phyloP scores from a whole-genome alignment of 2,113 vertebrate genomes.

The Tretioscincus oriximinensis region DNA sequence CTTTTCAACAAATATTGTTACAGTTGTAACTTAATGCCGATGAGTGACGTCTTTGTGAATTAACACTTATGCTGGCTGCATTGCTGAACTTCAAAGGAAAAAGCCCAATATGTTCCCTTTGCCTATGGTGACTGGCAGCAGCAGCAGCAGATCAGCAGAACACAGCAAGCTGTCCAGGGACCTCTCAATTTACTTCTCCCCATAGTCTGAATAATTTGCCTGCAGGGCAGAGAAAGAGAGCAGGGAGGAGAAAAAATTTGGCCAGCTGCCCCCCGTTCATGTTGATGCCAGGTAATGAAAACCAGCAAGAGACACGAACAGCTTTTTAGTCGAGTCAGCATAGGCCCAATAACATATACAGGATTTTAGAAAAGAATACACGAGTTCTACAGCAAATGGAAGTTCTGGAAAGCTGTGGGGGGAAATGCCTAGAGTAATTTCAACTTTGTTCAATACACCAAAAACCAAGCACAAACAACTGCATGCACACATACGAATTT shows the following conservation, averaged over 20 bases:
- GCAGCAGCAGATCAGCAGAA: constrained; percentile 47
- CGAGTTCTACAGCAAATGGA: no score
- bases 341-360: rapidly evolving
- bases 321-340: neutral
- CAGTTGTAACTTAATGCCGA: neutral
- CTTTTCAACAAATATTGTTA: neutral
- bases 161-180: neutral
- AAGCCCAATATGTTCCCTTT: constrained; percentile 1
- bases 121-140: constrained; percentile 45
- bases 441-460: neutral
- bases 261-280: neutral
- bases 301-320: neutral
- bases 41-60: constrained; percentile 34
- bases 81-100: constrained; percentile 13
- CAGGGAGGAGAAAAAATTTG: neutral
- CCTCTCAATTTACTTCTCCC: constrained; percentile 11
- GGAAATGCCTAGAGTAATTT: neutral
- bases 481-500: neutral
- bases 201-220: neutral
- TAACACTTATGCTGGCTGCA: constrained; percentile 39
- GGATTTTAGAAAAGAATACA: neutral
- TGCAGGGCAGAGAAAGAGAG: rapidly evolving
- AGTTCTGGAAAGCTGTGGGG: neutral
- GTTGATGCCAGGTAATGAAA: neutral
- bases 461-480: neutral